Evolutionary conservation across 2,113 vertebrate genomes (phyloP), one percentile per base, ranked within the genome.

Genomic region (Maccullochella peelii): DNA sequence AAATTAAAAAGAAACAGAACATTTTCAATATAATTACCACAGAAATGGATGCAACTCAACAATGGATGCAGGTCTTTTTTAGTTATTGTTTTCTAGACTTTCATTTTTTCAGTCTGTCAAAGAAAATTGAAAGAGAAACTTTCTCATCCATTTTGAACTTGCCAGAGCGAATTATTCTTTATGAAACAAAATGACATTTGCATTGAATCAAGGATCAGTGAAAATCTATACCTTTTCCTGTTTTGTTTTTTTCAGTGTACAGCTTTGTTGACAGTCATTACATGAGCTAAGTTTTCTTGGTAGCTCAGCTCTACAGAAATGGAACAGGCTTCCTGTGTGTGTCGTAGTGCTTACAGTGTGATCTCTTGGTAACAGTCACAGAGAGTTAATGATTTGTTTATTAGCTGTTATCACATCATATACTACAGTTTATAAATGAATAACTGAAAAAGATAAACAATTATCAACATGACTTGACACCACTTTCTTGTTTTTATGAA

Each of bases 401-500:
- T 73, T 40, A 20, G 15, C 49, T 52, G 63, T 33, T 52, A 25
- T 74, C 52, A 33, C 8, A 23, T 15, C 5, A 69, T 52, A 33
- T 49, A 21, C 25, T 38, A 38, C 9, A 25, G 20, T 71, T 77
- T 58, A 40, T 65, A 40, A 58, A 70, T 62, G 20, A 76, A 2
- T 44, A 11, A 36, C 55, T 62, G 25, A 4, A 33, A 38, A 54
- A 15, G 9, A 23, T 55, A 14, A 33, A 73, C 57, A 27, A 75
- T 59, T 18, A 54, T 73, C 27, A 54, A 3, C 27, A 15, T 79
- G 40, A 63, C 54, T 47, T 58, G 23, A 30, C 15, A 61, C 47
- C 8, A 52, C 47, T 79, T 25, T 49, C 21, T 73, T 86, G 20
- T 79, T 83, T 58, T 50, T 18, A 42, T 38, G 18, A 73, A 73